Base-by-base conservation (phyloP, 2,888 invertebrate genomes). In the Cremastinae sp. region DNA sequence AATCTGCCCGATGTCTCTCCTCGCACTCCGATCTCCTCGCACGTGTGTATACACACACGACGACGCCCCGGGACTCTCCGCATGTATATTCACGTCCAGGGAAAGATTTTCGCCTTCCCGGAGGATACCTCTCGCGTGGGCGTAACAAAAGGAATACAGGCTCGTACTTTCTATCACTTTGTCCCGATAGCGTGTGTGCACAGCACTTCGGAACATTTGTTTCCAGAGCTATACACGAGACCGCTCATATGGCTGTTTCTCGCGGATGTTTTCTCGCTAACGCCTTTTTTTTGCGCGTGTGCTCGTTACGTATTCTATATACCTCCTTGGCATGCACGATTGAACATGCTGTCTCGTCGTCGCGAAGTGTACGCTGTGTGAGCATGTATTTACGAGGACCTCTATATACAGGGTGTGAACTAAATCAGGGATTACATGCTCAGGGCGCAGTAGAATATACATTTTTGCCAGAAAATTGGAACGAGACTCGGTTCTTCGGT, bases 331-430 rank as follows among this genome's bases (percentile, higher is more conserved):
- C 73, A 72, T 56, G 61, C 59, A 71, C 71, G 71, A 58, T 64
- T 76, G 71, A 71, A 76, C 65, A 75, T 61, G 72, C 69, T 43
- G 54, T 61, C 68, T 68, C 64, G 66, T 72, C 65, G 43, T 56
- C n/a, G n/a, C n/a, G n/a, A n/a, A n/a, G n/a, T n/a, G n/a, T n/a
- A n/a, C n/a, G n/a, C n/a, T n/a, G n/a, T n/a, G n/a, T n/a, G n/a
- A n/a, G n/a, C n/a, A n/a, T n/a, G n/a, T n/a, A n/a, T n/a, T n/a
- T n/a, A n/a, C n/a, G n/a, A n/a, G n/a, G n/a, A n/a, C n/a, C n/a
- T n/a, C n/a, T n/a, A n/a, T n/a, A n/a, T n/a, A n/a, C n/a, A n/a
- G n/a, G n/a, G n/a, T n/a, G n/a, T n/a, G n/a, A n/a, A n/a, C n/a
- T n/a, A n/a, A n/a, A n/a, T n/a, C n/a, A n/a, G n/a, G n/a, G n/a